Percentiles rank a stretch among this genome's conserved stretches.
phyloP scores from a whole-genome alignment of 2,113 vertebrate species.

The Piprites chloris region DNA sequence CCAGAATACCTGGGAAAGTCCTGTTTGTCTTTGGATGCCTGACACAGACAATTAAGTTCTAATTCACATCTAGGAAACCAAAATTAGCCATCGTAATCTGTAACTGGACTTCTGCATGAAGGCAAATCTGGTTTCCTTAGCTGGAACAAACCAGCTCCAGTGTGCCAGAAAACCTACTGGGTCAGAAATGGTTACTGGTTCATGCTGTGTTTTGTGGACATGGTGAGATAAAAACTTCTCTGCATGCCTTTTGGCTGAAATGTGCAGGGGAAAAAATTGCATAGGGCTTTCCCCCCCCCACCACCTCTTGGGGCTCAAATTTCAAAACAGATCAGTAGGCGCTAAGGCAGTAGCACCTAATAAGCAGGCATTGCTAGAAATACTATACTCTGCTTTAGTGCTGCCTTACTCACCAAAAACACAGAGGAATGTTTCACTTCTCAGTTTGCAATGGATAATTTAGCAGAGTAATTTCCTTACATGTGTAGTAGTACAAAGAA shows the following conservation, averaged over 20 bases:
- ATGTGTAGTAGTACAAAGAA: neutral
- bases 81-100: neutral
- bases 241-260: neutral
- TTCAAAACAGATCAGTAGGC: conserved; percentile 25
- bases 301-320: neutral
- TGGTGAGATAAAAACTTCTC: neutral
- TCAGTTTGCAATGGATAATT: conserved; percentile 38
- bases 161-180: neutral
- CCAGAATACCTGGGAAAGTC: neutral
- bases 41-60: neutral
- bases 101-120: neutral
- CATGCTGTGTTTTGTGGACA: neutral
- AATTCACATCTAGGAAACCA: neutral
- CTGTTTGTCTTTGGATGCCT: neutral
- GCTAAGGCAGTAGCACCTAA: neutral
- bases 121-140: neutral
- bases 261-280: neutral
- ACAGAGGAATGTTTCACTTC: neutral
- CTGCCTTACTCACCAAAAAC: neutral
- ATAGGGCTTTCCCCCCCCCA: rapidly evolving
- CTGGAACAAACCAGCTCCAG: neutral
- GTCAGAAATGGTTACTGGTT: neutral
- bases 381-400: neutral
- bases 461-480: conserved; percentile 17
- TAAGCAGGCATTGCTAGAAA: neutral